Percentiles rank a stretch among this genome's conserved stretches.
These are phyloP conservation scores for Tyria jacobaeae DNA, from an alignment of 2,888 invertebrate genomes.

Conservation along the genomic window DNA sequence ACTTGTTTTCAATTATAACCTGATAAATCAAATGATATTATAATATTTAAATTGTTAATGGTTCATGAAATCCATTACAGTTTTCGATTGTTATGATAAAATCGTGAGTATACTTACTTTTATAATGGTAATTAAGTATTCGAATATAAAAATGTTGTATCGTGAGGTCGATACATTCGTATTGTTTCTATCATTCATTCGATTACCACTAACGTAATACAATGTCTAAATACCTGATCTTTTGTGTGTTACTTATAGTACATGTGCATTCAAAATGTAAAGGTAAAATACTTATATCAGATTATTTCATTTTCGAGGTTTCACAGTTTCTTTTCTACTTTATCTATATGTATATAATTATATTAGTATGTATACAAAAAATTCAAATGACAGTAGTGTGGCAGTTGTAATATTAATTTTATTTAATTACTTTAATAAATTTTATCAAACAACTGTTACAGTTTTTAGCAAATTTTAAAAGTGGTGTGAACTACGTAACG, in stretches of 20 bases:
- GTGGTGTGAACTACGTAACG: too few relatives aligned
- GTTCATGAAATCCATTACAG: not conserved
- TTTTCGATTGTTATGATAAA: not conserved
- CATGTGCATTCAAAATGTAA: not conserved
- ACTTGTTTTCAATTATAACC: not conserved
- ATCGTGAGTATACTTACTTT: not conserved
- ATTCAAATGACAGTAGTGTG: too few relatives aligned
- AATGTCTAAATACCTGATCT: constrained; percentile 3
- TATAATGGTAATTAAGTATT: not conserved
- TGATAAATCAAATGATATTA: too few relatives aligned
- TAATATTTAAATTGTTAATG: not conserved
- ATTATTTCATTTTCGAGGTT: too few relatives aligned
- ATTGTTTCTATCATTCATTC: not conserved
- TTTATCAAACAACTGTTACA: too few relatives aligned
- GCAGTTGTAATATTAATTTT: too few relatives aligned
- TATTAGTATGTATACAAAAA: too few relatives aligned
- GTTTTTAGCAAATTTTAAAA: too few relatives aligned
- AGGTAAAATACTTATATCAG: too few relatives aligned
- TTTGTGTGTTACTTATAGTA: not conserved
- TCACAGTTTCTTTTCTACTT: too few relatives aligned
- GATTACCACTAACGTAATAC: not conserved
- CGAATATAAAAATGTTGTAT: constrained; percentile 1
- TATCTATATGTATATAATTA: too few relatives aligned
- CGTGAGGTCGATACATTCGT: not conserved
- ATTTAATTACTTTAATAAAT: too few relatives aligned